Evolutionary conservation across 2,113 vertebrate genomes (phyloP), one percentile per base, ranked within the genome.

Genomic region (Xiphorhynchus elegans): DNA sequence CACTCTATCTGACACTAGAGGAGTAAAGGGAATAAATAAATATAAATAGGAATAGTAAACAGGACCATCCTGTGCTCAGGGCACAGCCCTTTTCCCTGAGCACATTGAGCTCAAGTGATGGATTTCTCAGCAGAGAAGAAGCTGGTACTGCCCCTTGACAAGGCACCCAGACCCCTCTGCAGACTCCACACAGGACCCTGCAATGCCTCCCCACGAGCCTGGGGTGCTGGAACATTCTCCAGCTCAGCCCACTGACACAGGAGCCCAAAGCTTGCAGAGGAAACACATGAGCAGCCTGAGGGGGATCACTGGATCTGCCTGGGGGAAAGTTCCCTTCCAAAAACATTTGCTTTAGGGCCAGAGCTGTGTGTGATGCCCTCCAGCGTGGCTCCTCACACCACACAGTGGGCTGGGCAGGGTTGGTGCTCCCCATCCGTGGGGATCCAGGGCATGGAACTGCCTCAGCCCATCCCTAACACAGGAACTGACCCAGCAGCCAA

Each of bases 281-380:
- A 86, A 87, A 80, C 3, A 6, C 66, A 17, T 0, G 2, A 46
- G 21, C 11, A 8, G 39, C 1, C 0, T 18, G 33, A 49, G 29
- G 39, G 25, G n/a, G 40, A 76, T 11, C 24, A 12, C 17, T 60
- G 53, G 12, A 60, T 72, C 8, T 2, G n/a, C 53, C 67, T 12
- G 16, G 47, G 25, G 33, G 35, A 11, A 60, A 89, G 49, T 42
- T 70, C 28, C 16, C 82, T 92, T 64, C 17, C 44, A 42, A 60
- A 68, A 81, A 24, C n/a, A 25, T 67, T 46, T 53, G 26, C 49
- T 74, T 80, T 39, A 29, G 73, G 73, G 35, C 62, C 19, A 50
- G 53, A 73, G 9, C 1, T 0, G 0, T 2, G 9, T 59, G 55
- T 18, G 4, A n/a, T 73, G 21, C 35, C 9, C 24, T 31, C 40